phyloP scores from a whole-genome alignment of 64 coral and sea anemone genomes.

The Acropora tenuis region DNA sequence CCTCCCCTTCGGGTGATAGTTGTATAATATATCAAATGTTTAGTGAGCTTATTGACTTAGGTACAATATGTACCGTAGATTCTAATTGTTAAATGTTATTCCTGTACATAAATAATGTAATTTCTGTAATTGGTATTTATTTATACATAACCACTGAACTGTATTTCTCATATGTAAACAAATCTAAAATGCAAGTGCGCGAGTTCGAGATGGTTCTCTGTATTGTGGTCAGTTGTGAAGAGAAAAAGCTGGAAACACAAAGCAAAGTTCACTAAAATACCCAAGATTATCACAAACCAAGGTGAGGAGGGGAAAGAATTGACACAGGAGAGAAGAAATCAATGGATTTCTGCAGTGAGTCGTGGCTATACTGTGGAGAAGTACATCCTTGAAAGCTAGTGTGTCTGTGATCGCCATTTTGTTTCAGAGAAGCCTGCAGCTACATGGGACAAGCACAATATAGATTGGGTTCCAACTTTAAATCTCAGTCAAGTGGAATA shows the following conservation, averaged over 20 bases:
- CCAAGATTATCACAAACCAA: slow-evolving; percentile 33
- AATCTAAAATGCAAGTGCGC: no score
- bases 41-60: no score
- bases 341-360: slow-evolving; percentile 53
- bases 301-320: slow-evolving; percentile 31
- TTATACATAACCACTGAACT: no score
- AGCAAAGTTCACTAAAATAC: slow-evolving; percentile 18
- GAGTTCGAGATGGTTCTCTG: slow-evolving; percentile 37
- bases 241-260: slow-evolving; percentile 42
- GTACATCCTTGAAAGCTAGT: not conserved
- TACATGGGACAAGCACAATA: slow-evolving; percentile 21
- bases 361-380: not conserved
- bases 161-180: no score
- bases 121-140: no score
- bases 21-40: no score
- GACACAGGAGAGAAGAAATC: slow-evolving; percentile 40
- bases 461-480: slow-evolving; percentile 22
- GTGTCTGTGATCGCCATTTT: not conserved
- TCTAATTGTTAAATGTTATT: no score
- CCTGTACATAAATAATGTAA: no score
- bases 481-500: slow-evolving; percentile 15
- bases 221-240: slow-evolving; percentile 39
- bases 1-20: no score
- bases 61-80: no score
- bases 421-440: slow-evolving; percentile 15